Evolutionary conservation across 2,888 invertebrate genomes (phyloP).

Genomic region (Bugula neritina): DNA sequence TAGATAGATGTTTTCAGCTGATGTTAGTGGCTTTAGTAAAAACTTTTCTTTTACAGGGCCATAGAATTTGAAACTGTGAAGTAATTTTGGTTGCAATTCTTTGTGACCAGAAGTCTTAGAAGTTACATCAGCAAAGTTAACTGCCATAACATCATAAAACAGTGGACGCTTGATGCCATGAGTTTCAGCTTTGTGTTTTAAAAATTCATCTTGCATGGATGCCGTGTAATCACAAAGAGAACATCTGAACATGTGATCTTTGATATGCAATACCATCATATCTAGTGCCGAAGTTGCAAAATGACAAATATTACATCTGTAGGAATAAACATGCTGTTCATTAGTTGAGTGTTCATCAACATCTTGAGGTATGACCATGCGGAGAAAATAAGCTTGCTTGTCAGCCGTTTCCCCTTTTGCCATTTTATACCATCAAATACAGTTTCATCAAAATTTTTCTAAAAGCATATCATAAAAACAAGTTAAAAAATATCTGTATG

Average conservation of each 20-base stretch:
- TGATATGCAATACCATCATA: neutral
- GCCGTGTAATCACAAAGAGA: neutral
- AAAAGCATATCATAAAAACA: too few species aligned
- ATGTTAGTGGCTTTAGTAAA: too few species aligned
- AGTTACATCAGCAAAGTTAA: too few species aligned
- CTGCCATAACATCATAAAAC: neutral
- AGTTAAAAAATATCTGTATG: too few species aligned
- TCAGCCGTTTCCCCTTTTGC: too few species aligned
- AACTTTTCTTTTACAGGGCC: too few species aligned
- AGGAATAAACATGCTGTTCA: neutral
- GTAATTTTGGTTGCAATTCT: too few species aligned
- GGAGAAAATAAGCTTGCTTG: neutral
- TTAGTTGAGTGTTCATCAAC: neutral
- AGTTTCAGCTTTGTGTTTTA: neutral
- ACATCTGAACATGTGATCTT: conserved; percentile 9
- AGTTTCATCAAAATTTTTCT: too few species aligned
- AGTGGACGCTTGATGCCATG: neutral
- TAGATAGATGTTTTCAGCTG: too few species aligned
- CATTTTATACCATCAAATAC: too few species aligned
- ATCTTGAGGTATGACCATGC: neutral
- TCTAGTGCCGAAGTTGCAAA: neutral
- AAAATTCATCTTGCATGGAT: neutral
- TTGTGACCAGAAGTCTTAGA: too few species aligned
- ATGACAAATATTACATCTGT: conserved; percentile 16
- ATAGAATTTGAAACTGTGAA: too few species aligned